Percentiles rank a stretch among this genome's conserved stretches.
Conservation (phyloP, 1,140 invertebrate genomes). For the Goniozus legneri region DNA sequence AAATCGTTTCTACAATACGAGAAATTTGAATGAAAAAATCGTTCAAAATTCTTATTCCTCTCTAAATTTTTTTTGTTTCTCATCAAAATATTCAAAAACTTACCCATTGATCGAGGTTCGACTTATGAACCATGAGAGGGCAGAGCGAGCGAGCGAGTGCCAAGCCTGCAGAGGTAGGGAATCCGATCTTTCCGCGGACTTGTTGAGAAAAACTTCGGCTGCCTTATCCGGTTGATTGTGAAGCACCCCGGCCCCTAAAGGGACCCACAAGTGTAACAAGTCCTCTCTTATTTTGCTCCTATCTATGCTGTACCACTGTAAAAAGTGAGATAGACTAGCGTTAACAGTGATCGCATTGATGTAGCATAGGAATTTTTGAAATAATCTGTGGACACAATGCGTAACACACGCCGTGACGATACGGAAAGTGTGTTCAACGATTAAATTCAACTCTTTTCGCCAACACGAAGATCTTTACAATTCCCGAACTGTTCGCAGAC, state of each 20-base stretch:
- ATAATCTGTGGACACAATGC: too few relatives aligned
- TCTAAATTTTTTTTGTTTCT: not conserved
- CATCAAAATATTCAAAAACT: slow-evolving; percentile 29
- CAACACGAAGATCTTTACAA: too few relatives aligned
- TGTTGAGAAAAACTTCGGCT: slow-evolving; percentile 62
- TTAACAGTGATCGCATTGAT: too few relatives aligned
- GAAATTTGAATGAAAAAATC: too few relatives aligned
- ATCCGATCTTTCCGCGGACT: slow-evolving; percentile 63
- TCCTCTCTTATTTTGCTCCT: slow-evolving; percentile 44
- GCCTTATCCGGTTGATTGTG: slow-evolving; percentile 56
- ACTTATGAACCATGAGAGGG: slow-evolving; percentile 67
- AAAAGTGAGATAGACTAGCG: too few relatives aligned
- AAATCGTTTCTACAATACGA: not conserved
- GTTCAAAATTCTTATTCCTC: too few relatives aligned
- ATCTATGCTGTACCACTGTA: slow-evolving; percentile 62
- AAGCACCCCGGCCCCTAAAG: slow-evolving; percentile 41
- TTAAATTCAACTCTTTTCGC: too few relatives aligned
- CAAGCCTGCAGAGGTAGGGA: slow-evolving; percentile 65
- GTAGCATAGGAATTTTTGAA: not conserved
- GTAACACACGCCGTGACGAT: too few relatives aligned
- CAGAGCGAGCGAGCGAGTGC: slow-evolving; percentile 61
- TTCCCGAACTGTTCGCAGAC: too few relatives aligned
- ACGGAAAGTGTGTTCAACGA: too few relatives aligned
- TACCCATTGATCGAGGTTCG: slow-evolving; percentile 74
- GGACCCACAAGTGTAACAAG: slow-evolving; percentile 54